Evolutionary conservation across 2,113 vertebrate genomes (phyloP), one percentile per base, ranked within the genome.

Genomic region (Lophius piscatorius): DNA sequence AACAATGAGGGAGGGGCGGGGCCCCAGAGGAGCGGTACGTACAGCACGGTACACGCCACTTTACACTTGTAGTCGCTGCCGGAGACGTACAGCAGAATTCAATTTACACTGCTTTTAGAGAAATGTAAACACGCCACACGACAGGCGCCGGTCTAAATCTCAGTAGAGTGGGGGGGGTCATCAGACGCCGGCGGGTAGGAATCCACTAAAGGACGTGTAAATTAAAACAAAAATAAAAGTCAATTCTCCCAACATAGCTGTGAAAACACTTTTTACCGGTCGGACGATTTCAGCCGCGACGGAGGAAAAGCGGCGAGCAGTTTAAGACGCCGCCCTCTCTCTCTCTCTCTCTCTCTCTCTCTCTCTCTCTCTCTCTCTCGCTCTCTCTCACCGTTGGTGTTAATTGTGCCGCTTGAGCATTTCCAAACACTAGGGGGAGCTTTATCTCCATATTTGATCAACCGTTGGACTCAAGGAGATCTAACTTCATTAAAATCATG

Each of bases 41-140:
- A 87, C 84, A 87, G 78, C 87, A 85, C 78, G 70, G 82, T 89
- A 86, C 83, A 87, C 58, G 80, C 79, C 86, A 90, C 87, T 90
- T 90, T 90, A 91, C 91, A 90, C 88, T 81, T 85, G 82, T 85
- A 86, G 71, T 80, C 85, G 66, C 82, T 85, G 87, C 71, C 51
- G 57, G 82, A 78, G 87, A 77, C 82, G 81, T 79, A 81, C 77
- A 83, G 70, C 48, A 63, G 70, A 89, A 90, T 90, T 89, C 88
- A 91, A 91, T 91, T 92, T 92, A 87, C 88, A 91, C 88, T 14
- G 85, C 85, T 89, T 91, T 89, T 85, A 82, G 79, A 88, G 64
- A 83, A 88, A 89, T 82, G 85, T 90, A 91, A 91, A 90, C 88
- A 91, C 50, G 58, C 45, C 1, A 33, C 69, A 65, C 29, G 59